Evolutionary conservation across 2,797 vertebrate genomes (phyloP).

Genomic region (Staurois parvus): DNA sequence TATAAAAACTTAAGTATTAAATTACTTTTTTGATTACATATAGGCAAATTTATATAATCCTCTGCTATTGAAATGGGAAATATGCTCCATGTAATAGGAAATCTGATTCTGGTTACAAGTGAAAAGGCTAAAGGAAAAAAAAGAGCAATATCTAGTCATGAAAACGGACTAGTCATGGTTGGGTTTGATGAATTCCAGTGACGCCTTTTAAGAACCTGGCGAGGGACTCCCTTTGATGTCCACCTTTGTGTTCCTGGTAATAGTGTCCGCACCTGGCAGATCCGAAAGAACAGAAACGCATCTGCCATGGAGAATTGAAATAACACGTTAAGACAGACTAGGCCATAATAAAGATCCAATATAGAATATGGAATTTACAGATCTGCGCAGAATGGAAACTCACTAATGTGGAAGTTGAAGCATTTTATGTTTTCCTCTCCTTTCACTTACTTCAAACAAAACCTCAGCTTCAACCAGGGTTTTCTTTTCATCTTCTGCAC

Average conservation of each 20-base stretch:
- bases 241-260: conserved; percentile 62
- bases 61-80: conserved; percentile 22
- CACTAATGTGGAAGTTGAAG: conserved; percentile 59
- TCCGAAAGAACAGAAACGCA: conserved; percentile 63
- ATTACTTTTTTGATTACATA: conserved; percentile 4
- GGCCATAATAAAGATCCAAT: conserved; percentile 59
- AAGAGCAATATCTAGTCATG: conserved; percentile 51
- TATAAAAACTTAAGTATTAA: background rate
- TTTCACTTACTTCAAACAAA: conserved; percentile 53
- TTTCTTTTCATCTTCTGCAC: conserved; percentile 63
- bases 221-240: conserved; percentile 65
- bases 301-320: conserved; percentile 66
- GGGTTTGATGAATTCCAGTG: conserved; percentile 62
- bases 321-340: conserved; percentile 60
- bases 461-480: conserved; percentile 58
- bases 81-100: conserved; percentile 1
- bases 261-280: conserved; percentile 68
- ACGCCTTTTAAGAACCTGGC: conserved; percentile 63
- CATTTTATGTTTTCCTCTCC: conserved; percentile 61
- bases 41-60: background rate
- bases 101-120: conserved; percentile 34
- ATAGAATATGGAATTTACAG: conserved; percentile 52
- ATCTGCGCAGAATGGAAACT: conserved; percentile 57
- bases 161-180: conserved; percentile 19
- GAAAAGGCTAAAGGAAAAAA: conserved; percentile 16